A percentile compares a stretch with the other conserved stretches of the same genome.
Conservation (phyloP, 2,113 vertebrate species). For the Forbesichthys papilliferus region DNA sequence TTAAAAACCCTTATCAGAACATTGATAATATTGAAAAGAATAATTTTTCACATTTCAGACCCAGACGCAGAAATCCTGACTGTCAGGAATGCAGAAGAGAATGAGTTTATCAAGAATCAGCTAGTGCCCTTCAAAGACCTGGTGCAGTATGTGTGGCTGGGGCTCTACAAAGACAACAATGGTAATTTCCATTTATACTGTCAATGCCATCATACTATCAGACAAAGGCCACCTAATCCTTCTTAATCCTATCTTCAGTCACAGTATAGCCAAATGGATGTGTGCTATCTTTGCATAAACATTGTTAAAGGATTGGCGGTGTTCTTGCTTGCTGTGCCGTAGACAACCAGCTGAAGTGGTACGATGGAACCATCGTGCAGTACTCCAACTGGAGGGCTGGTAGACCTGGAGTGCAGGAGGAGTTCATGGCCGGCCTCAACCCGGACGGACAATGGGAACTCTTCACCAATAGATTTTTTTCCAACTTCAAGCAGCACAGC, state of each 20-base stretch:
- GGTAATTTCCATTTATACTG: constrained; percentile 67
- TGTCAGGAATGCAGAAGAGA: constrained; percentile 86
- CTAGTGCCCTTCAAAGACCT: constrained; percentile 80
- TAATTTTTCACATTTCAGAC: constrained; percentile 47
- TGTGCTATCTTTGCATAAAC: background rate
- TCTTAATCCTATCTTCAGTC: background rate
- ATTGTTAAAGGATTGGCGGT: constrained; percentile 27
- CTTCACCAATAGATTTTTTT: constrained; percentile 45
- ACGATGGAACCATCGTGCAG: constrained; percentile 85
- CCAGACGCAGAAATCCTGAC: constrained; percentile 78
- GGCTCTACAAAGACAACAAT: constrained; percentile 76
- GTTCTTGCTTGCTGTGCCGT: constrained; percentile 22
- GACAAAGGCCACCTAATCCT: background rate
- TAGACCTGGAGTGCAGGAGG: constrained; percentile 73
- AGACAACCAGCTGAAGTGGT: constrained; percentile 87
- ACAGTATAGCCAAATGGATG: background rate
- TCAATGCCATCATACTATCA: background rate
- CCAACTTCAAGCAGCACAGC: constrained; percentile 78
- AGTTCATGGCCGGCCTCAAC: constrained; percentile 84
- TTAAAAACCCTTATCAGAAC: no score
- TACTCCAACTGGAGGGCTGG: constrained; percentile 89
- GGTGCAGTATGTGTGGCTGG: constrained; percentile 86
- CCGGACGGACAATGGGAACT: constrained; percentile 84
- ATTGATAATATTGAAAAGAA: background rate
- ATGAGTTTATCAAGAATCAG: constrained; percentile 83